Evolutionary conservation across 1,140 invertebrate genomes (phyloP), one percentile per base, ranked within the genome.

Genomic region (Solenopsis fugax): DNA sequence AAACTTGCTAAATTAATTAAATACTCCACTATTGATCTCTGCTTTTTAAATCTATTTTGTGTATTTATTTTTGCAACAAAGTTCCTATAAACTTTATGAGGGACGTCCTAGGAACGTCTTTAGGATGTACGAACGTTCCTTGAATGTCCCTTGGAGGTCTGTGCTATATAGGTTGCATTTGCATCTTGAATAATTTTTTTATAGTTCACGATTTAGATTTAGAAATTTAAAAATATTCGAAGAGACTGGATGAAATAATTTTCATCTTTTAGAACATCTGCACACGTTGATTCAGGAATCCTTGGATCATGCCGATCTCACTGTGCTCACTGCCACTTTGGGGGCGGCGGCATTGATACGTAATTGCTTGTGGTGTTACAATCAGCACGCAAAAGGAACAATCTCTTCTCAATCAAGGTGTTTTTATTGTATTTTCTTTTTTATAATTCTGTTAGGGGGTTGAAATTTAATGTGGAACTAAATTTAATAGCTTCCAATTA

Each of bases 201-300:
- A 24, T 69, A 50, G 1, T 13, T 1, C 29, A 9, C n/a, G 4
- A 52, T 71, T 41, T 80, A 9, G 12, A 67, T 4, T 77, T 52
- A 6, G 3, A 82, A 67, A 41, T 12, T 72, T 82, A 13, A 5
- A 67, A n/a, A 13, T 24, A 58, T 72, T 56, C 9, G n/a, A 21
- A 82, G 1, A 45, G 10, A 72, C 41, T 18, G 21, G 5, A 9
- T 56, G 4, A 16, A 13, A 7, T 9, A 56, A 71, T 12, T 67
- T 45, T 18, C 29, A 24, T 29, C 80, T 86, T 88, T 72, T 88
- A 96, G 97, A 97, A 93, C 97, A 98, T 92, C 95, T 98, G 1
- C 97, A 98, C 93, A 96, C 96, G 12, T 92, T 98, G 10, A 97
- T 96, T 34, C 97, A 98, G 94, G 97, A 98, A 93, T 97, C 97